Base-by-base conservation (phyloP, 2,113 vertebrate species). In the Sebastes schlegelii region DNA sequence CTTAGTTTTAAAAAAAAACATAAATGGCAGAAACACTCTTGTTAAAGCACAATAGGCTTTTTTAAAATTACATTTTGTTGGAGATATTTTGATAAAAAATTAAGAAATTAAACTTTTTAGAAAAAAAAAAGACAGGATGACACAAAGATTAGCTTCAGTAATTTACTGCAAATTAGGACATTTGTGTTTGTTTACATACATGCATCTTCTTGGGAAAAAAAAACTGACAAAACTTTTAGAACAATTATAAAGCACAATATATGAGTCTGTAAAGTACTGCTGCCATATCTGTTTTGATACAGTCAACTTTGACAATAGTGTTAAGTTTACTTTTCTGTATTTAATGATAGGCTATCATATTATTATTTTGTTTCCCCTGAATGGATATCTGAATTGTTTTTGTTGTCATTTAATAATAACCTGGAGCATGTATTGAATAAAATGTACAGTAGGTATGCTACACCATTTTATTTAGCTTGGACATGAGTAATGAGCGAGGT, bases 391-490 rank as follows among this genome's bases (percentile, higher is more conserved):
- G n/a, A 45, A 45, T 5, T 67, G 19, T 42, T 46, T 77, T 34
- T 26, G 23, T 77, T 71, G 16, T 10, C n/a, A 63, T 51, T 46
- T 21, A 74, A 46, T 71, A 21, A 65, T 70, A 77, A 43, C 45
- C 1, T 42, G 11, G 7, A 55, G 19, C 42, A 54, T 62, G 17
- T 54, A 48, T 46, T 67, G 21, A 51, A 58, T 51, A 16, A 58
- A 68, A 64, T 64, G 11, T 54, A 74, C 26, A 19, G 52, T 23
- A 5, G 42, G 34, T 48, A 52, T 61, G 55, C 69, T 6, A 21
- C 21, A 26, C 23, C 34, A 23, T 62, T 60, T 45, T 67, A 40
- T 63, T 58, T 64, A 3, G 4, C 23, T 72, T 54, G 2, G 14
- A 72, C 40, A 26, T 40, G 52, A 77, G 55, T 40, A 65, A 55